Base-by-base conservation (phyloP, 2,888 invertebrate genomes). In the Folsomia manolachei region DNA sequence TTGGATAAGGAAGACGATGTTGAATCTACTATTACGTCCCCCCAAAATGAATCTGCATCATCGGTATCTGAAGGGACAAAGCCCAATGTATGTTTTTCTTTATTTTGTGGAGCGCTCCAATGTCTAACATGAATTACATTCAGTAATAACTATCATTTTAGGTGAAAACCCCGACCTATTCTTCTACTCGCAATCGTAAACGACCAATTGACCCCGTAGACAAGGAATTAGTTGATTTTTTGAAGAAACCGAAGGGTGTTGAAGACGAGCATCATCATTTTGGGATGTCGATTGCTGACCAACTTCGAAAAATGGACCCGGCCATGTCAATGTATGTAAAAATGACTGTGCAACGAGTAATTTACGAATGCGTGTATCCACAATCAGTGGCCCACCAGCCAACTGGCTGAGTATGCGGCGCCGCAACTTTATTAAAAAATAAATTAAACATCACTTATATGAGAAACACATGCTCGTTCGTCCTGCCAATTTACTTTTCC, bases 251-350 rank as follows among this genome's bases (percentile, higher is more conserved):
- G 4, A 60, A 60, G 60, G 23, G n/a, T 7, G 7, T 9, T 7
- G 9, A 60, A n/a, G 60, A 60, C n/a, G 60, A 60, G 23, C n/a
- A 21, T 60, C n/a, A 60, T 60, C 60, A 60, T 21, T 60, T 60
- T 21, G 60, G 60, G 60, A 7, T 60, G n/a, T 60, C 60, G 4
- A 60, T 60, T 21, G 60, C 60, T 19, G n/a, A n/a, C 7, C 60
- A 60, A 60, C n/a, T 60, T 4, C 60, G 60, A n/a, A 21, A n/a
- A 9, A 60, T 60, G 60, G n/a, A 4, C 7, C 60, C 60, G 4
- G n/a, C 7, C 4, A 19, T 60, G 23, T n/a, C 60, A 60, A 21
- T 4, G 4, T 60, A 60, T 60, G 60, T 60, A 4, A 60, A 60
- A 21, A 9, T 60, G n/a, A 4, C 4, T 7, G n/a, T 60, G 4